Percentiles rank a stretch among this genome's conserved stretches.
These are phyloP conservation scores for Villa cingulata DNA, from an alignment of 2,888 invertebrate genomes.

Conservation along the genomic window DNA sequence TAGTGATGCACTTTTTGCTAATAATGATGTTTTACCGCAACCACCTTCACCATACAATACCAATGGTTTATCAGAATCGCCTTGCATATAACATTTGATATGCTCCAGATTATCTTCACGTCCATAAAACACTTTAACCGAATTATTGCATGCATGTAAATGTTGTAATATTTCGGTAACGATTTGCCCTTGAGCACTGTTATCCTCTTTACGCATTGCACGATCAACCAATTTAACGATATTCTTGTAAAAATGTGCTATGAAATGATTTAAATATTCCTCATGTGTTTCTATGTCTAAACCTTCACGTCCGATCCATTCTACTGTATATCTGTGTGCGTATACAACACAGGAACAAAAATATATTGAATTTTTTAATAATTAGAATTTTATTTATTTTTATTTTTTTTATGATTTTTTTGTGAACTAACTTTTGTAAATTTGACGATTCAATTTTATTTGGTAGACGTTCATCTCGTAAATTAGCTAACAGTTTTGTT, in stretches of 20 bases:
- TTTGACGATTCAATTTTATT: constrained; percentile 80
- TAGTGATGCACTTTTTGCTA: constrained; percentile 82
- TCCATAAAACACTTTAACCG: constrained; percentile 86
- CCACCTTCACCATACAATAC: constrained; percentile 91
- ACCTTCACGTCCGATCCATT: constrained; percentile 94
- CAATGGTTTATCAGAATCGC: constrained; percentile 72
- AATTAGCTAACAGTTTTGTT: constrained; percentile 69
- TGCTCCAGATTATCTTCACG: constrained; percentile 70
- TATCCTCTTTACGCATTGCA: constrained; percentile 92
- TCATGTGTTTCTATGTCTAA: constrained; percentile 83
- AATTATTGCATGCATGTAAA: constrained; percentile 88
- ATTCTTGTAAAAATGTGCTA: constrained; percentile 85
- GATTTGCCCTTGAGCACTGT: constrained; percentile 83
- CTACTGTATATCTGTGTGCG: constrained; percentile 90
- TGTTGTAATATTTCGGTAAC: constrained; percentile 90
- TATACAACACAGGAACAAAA: neutral
- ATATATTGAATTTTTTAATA: constrained; percentile 12
- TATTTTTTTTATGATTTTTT: too few relatives aligned
- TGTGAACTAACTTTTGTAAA: constrained; percentile 83
- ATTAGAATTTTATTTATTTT: too few relatives aligned
- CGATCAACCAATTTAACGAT: constrained; percentile 82
- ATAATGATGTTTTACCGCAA: constrained; percentile 91
- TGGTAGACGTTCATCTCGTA: constrained; percentile 81
- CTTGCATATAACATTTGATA: constrained; percentile 71
- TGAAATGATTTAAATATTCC: constrained; percentile 88